Base-by-base conservation (phyloP, 2,888 invertebrate genomes). In the Synergus gifuensis region DNA sequence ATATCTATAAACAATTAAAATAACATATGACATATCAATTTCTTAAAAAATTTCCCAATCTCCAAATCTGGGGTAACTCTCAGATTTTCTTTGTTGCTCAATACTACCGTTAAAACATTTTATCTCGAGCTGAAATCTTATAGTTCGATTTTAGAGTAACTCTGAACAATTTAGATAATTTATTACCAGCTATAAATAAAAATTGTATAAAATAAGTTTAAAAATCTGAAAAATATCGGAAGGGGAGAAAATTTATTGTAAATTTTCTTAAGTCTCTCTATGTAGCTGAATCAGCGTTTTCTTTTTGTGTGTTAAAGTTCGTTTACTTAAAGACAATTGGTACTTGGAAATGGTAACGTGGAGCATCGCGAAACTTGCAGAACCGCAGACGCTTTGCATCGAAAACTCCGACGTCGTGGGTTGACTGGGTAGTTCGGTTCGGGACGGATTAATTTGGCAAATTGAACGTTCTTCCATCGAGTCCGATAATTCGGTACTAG, bases 381-480 rank as follows among this genome's bases (percentile, higher is more conserved):
- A 85, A 83, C 84, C 85, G 80, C 83, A 84, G 83, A 87, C 86
- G 84, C 84, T 87, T 87, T 84, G 86, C 86, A 88, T 87, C 80
- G 86, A 87, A 88, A 88, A 89, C 86, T 88, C 86, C 78, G 73
- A 82, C 83, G 83, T 84, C 83, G 82, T 66, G 73, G 54, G 79
- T 44, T 81, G 80, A 79, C 82, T 82, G 79, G 79, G 79, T 80
- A 81, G 83, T 83, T 83, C 84, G 83, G 83, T 83, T 83, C 82
- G 85, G 83, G 85, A 83, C 84, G 89, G 85, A 91, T 92, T 91
- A 91, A 91, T 92, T 90, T 90, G 87, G 87, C 88, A 90, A 91
- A 91, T 92, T 91, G 91, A 89, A 89, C 88, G 90, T 90, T 90
- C 91, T 91, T 91, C 89, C 90, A 90, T 90, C 88, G 89, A 88